A percentile compares a stretch with the other conserved stretches of the same genome.
These are phyloP conservation scores for Oceanodroma leucorhoa DNA, from an alignment of 2,797 vertebrate genomes.

Conservation along the genomic window DNA sequence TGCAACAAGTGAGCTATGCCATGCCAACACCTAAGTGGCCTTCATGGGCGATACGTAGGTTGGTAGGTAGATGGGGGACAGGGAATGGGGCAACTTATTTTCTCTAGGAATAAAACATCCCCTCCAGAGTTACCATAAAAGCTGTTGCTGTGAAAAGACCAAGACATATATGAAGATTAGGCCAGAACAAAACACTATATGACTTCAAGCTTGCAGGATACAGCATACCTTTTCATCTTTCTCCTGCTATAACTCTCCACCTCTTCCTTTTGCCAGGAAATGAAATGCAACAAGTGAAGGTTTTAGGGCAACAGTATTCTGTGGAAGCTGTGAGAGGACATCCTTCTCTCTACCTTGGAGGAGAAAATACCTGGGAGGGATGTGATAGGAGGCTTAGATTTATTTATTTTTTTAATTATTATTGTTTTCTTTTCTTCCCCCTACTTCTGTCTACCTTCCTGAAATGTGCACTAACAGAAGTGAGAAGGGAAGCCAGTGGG, in stretches of 20 bases:
- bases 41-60: rapidly evolving
- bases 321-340: neutral
- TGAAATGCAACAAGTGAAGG: neutral
- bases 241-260: neutral
- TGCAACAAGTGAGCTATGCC: neutral
- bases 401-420: neutral
- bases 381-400: neutral
- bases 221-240: neutral
- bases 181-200: neutral
- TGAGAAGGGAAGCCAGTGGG: neutral
- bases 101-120: neutral
- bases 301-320: neutral
- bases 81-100: neutral
- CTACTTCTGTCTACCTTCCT: neutral
- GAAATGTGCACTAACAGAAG: neutral
- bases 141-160: neutral
- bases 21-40: neutral
- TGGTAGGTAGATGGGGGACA: neutral
- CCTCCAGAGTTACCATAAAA: neutral
- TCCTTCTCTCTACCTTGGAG: neutral
- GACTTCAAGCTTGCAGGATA: neutral
- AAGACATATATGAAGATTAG: neutral
- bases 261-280: neutral
- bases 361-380: neutral
- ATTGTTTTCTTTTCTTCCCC: neutral